phyloP scores from a whole-genome alignment of 1,140 invertebrate genomes.

The Hycleus phaleratus region DNA sequence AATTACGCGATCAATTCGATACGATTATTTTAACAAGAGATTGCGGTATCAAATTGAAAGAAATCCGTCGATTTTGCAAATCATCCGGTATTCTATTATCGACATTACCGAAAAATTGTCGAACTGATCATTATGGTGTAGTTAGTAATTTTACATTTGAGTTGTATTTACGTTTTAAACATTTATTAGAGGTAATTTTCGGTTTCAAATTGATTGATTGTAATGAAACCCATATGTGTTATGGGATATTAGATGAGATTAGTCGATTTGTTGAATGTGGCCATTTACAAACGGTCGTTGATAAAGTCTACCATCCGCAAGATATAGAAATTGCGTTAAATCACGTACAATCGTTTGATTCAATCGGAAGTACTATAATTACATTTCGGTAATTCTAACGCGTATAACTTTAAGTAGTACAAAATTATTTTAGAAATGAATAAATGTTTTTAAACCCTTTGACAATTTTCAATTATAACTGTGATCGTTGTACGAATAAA shows the following conservation, averaged over 20 bases:
- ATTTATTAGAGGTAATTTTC: conserved; percentile 1
- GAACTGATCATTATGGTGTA: conserved; percentile 51
- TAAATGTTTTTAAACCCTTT: neutral
- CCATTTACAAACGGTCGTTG: conserved; percentile 51
- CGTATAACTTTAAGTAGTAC: conserved; percentile 6
- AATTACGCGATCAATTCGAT: conserved; percentile 42
- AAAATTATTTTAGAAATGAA: neutral
- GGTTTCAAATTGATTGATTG: conserved; percentile 33
- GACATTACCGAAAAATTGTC: conserved; percentile 40
- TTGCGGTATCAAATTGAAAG: conserved; percentile 18
- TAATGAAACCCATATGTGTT: conserved; percentile 44
- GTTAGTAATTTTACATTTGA: conserved; percentile 43
- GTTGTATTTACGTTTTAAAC: conserved; percentile 28
- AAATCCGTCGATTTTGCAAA: conserved; percentile 26
- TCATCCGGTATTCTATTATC: conserved; percentile 19
- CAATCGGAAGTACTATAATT: conserved; percentile 68
- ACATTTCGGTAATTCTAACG: conserved; percentile 50
- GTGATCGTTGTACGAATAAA: neutral
- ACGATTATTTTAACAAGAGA: conserved; percentile 34
- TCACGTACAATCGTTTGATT: conserved; percentile 55
- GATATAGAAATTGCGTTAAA: conserved; percentile 62
- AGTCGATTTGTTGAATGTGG: conserved; percentile 47
- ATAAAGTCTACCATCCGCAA: conserved; percentile 57
- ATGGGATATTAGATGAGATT: conserved; percentile 44
- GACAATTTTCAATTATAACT: neutral